These are phyloP conservation scores for Gallinago media DNA, from an alignment of 2,113 vertebrate species.

Conservation along the genomic window DNA sequence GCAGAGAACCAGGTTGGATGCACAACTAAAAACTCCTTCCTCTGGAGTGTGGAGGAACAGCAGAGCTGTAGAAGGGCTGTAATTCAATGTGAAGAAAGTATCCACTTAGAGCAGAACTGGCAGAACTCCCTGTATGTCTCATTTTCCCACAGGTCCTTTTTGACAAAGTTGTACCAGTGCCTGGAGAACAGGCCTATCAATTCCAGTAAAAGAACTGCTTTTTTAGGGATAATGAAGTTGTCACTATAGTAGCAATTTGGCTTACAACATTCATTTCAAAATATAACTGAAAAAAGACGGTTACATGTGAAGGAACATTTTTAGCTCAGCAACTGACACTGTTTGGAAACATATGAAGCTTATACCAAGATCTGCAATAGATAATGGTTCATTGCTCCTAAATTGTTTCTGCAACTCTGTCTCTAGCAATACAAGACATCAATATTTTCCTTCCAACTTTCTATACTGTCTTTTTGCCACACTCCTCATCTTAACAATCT, in stretches of 20 bases:
- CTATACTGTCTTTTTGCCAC: not conserved
- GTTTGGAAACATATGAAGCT: not conserved
- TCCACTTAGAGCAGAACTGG: not conserved
- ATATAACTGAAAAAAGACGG: not conserved
- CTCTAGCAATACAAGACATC: not conserved
- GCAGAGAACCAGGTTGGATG: not conserved
- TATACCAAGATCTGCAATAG: not conserved
- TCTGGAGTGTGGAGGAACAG: not conserved
- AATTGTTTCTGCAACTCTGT: not conserved
- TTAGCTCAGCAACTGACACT: not conserved
- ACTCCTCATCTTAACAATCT: not conserved
- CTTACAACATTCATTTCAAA: not conserved
- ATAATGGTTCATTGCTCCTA: not conserved
- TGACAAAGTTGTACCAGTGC: not conserved
- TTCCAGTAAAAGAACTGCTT: constrained; percentile 7
- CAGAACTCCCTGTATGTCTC: not conserved
- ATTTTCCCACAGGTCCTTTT: not conserved
- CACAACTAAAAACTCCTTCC: not conserved
- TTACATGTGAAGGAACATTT: not conserved
- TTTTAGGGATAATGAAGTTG: constrained; percentile 16
- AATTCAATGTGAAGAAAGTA: not conserved
- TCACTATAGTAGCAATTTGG: not conserved
- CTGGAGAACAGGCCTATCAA: not conserved
- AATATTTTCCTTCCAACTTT: not conserved
- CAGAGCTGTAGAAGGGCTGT: not conserved